Percentiles rank a stretch among this genome's conserved stretches.
Evolutionary conservation across 2,888 invertebrate species (phyloP).

Genomic region (Hybos culiciformis): DNA sequence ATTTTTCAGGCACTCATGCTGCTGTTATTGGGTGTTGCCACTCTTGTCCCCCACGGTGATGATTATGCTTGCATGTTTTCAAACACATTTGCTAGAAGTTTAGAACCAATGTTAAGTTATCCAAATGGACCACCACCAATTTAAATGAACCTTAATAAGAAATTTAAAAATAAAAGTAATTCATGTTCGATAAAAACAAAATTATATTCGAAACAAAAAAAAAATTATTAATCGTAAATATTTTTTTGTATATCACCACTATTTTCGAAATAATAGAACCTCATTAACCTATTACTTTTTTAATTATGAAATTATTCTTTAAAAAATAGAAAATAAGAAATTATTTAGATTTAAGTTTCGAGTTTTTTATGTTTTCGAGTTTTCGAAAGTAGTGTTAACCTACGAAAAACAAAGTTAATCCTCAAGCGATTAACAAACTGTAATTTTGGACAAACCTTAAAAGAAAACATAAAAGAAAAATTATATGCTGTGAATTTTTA

Average conservation of each 20-base stretch:
- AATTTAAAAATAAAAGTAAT: neutral
- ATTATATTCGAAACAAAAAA: neutral
- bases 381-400: neutral
- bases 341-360: neutral
- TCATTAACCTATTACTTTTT: neutral
- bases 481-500: too few species aligned
- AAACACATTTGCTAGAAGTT: conserved; percentile 66
- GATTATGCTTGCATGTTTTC: conserved; percentile 75
- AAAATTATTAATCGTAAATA: neutral
- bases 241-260: neutral
- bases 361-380: neutral
- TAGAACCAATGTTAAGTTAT: conserved; percentile 81
- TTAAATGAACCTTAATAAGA: conserved; percentile 34
- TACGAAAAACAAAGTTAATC: neutral
- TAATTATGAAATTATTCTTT: neutral
- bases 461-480: too few species aligned
- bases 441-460: too few species aligned
- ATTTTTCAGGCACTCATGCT: conserved; percentile 88
- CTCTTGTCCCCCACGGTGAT: conserved; percentile 75
- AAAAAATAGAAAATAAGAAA: neutral
- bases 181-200: neutral
- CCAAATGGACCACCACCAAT: conserved; percentile 89
- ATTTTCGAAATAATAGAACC: too few species aligned
- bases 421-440: too few species aligned
- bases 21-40: conserved; percentile 82